A percentile compares a stretch with the other conserved stretches of the same genome.
Conservation (phyloP, 2,888 invertebrate genomes). For the Apodemia zela region DNA sequence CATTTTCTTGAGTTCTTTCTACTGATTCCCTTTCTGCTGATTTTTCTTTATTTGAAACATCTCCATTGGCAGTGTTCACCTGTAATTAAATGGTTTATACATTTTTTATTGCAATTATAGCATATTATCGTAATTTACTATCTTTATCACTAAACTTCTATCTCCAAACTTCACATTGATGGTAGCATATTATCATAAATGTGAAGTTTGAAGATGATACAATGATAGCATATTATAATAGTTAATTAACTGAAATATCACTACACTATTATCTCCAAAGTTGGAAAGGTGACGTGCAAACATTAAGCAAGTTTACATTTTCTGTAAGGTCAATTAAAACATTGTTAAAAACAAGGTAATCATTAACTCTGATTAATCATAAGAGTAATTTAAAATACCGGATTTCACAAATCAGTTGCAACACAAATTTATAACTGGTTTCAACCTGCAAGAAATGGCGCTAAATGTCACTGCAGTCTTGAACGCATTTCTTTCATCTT, state of each 20-base stretch:
- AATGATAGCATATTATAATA: neutral
- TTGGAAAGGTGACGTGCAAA: slow-evolving; percentile 3
- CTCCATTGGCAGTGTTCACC: slow-evolving; percentile 59
- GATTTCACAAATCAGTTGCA: neutral
- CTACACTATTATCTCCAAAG: neutral
- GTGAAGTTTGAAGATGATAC: neutral
- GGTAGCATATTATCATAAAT: too few relatives aligned
- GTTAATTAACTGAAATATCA: neutral
- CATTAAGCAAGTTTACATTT: neutral
- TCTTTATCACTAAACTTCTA: too few relatives aligned
- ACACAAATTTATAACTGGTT: neutral
- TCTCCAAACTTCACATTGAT: too few relatives aligned
- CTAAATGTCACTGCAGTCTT: neutral
- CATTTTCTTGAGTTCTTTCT: slow-evolving; percentile 40
- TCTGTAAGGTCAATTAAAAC: neutral
- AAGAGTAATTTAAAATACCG: neutral
- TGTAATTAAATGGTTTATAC: slow-evolving; percentile 35
- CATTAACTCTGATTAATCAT: neutral
- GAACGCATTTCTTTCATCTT: neutral
- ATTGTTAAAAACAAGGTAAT: slow-evolving; percentile 11
- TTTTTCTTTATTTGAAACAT: slow-evolving; percentile 50
- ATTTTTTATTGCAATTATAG: neutral
- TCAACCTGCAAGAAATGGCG: slow-evolving; percentile 6
- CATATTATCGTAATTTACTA: too few relatives aligned
- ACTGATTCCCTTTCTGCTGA: slow-evolving; percentile 43